Percentiles rank a stretch among this genome's conserved stretches.
Evolutionary conservation across 1,140 invertebrate species (phyloP).

Genomic region (Zophobas atratus): DNA sequence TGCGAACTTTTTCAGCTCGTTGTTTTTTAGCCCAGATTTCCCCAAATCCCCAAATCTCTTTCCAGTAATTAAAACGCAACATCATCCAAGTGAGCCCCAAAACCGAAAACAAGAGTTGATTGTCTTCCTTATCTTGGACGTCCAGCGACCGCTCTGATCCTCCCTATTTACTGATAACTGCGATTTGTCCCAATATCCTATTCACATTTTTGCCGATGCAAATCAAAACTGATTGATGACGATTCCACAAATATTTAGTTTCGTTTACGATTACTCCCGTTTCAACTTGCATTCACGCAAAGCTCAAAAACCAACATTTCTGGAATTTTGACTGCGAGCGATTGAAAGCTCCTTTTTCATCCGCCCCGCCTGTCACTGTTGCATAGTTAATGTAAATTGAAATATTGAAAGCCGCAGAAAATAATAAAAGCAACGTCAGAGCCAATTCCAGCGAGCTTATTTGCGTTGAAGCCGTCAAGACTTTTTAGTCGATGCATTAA

Average conservation of each 20-base stretch:
- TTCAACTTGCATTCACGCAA: constrained; percentile 2
- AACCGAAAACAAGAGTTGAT: constrained; percentile 16
- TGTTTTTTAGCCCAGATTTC: background rate
- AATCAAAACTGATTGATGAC: constrained; percentile 30
- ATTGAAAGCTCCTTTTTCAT: constrained; percentile 11
- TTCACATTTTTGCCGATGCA: constrained; percentile 1
- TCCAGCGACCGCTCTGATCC: constrained; percentile 3
- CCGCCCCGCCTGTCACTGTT: background rate
- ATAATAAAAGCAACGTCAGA: constrained; percentile 16
- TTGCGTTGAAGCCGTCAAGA: constrained; percentile 1
- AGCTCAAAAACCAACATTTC: constrained; percentile 27
- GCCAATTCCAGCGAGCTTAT: constrained; percentile 16
- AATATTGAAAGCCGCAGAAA: background rate
- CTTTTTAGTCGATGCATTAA: constrained; percentile 6
- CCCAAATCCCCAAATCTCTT: constrained; percentile 6
- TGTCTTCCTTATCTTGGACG: constrained; percentile 5
- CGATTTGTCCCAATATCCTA: constrained; percentile 23
- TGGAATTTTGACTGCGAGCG: constrained; percentile 6
- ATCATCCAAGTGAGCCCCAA: background rate
- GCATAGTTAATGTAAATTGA: background rate
- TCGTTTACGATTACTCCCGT: constrained; percentile 15
- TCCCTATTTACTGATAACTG: background rate
- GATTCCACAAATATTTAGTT: constrained; percentile 33
- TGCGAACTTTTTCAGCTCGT: background rate
- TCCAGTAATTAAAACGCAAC: constrained; percentile 5